A percentile compares a stretch with the other conserved stretches of the same genome.
phyloP scores from a whole-genome alignment of 2,113 vertebrate species.

The Actinemys pallida region DNA sequence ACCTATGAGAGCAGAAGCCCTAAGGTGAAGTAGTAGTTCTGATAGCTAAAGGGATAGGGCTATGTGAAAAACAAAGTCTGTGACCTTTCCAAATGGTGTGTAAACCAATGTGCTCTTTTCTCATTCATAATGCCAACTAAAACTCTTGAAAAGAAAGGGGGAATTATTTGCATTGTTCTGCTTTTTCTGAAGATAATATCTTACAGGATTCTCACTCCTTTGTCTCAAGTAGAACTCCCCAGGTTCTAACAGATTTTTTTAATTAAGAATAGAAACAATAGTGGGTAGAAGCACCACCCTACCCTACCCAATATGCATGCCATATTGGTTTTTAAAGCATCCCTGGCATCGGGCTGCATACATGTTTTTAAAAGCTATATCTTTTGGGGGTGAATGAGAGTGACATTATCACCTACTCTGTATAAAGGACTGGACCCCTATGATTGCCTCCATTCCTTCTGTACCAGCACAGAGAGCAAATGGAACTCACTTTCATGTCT shows the following conservation, averaged over 20 bases:
- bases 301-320: background rate
- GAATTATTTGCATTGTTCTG: background rate
- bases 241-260: background rate
- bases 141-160: background rate
- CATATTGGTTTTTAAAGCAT: background rate
- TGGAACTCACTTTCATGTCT: no score
- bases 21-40: background rate
- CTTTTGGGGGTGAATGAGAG: background rate
- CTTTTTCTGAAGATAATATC: background rate
- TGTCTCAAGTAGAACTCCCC: background rate
- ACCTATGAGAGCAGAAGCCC: background rate
- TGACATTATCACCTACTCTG: background rate
- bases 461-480: background rate
- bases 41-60: background rate
- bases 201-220: rapidly evolving
- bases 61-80: background rate
- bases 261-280: background rate
- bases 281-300: background rate
- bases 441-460: background rate
- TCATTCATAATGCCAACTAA: background rate
- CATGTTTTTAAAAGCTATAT: background rate
- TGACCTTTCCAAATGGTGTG: background rate
- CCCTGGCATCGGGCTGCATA: rapidly evolving
- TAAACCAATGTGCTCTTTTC: rapidly evolving
- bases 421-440: background rate